Percentiles rank a stretch among this genome's conserved stretches.
Evolutionary conservation across 2,797 vertebrate species (phyloP).

Genomic region (Oryzias sinensis): DNA sequence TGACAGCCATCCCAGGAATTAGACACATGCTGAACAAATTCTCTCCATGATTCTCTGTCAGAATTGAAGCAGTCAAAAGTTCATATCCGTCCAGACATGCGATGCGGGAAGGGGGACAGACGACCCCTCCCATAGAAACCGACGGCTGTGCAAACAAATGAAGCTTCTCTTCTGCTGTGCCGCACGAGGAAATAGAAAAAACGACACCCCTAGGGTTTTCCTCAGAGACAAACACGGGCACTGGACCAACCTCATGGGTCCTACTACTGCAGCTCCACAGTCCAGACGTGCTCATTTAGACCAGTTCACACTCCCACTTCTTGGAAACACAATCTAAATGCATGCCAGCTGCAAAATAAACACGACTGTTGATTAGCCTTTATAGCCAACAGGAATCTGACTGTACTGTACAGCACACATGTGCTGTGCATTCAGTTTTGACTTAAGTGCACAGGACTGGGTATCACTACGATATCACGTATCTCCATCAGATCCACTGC

Average conservation of each 20-base stretch:
- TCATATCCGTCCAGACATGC: slow-evolving; percentile 59
- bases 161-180: slow-evolving; percentile 28
- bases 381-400: slow-evolving; percentile 1
- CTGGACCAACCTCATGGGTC: slow-evolving; percentile 44
- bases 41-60: slow-evolving; percentile 39
- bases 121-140: slow-evolving; percentile 31
- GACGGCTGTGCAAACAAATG: slow-evolving; percentile 66
- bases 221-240: slow-evolving; percentile 57
- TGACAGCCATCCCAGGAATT: slow-evolving; percentile 47
- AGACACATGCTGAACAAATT: slow-evolving; percentile 30
- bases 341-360: slow-evolving; percentile 52
- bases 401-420: slow-evolving; percentile 10
- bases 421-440: slow-evolving; percentile 4
- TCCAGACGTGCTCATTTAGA: slow-evolving; percentile 57
- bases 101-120: background rate
- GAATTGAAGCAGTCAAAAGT: slow-evolving; percentile 49
- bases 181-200: slow-evolving; percentile 32
- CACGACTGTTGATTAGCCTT: slow-evolving; percentile 40
- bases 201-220: slow-evolving; percentile 45
- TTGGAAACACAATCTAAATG: slow-evolving; percentile 42
- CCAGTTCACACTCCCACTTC: slow-evolving; percentile 32
- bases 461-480: too few relatives aligned
- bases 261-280: slow-evolving; percentile 32
- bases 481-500: too few relatives aligned
- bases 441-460: too few relatives aligned